Evolutionary conservation across 2,797 vertebrate genomes (phyloP).

Genomic region (Notolabrus celidotus): DNA sequence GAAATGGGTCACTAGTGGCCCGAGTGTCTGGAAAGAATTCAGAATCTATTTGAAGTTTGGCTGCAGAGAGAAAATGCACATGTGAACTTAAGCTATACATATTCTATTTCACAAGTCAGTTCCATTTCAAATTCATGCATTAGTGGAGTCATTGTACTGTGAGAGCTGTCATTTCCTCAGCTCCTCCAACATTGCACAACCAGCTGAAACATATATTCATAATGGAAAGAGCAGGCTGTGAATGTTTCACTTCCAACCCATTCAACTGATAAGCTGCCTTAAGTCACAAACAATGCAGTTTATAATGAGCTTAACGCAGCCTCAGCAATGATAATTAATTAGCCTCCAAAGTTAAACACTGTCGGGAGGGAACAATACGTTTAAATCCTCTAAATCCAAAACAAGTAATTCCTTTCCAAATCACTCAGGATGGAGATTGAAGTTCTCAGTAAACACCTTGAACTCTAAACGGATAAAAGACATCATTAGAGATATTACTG

Average conservation of each 20-base stretch:
- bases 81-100: slow-evolving; percentile 18
- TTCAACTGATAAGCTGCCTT: slow-evolving; percentile 17
- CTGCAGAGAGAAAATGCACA: slow-evolving; percentile 23
- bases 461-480: not conserved
- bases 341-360: slow-evolving; percentile 10
- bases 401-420: not conserved
- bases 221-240: slow-evolving; percentile 1
- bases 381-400: slow-evolving; percentile 16
- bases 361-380: not conserved
- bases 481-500: not conserved
- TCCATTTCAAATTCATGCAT: slow-evolving; percentile 26
- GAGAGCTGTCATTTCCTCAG: slow-evolving; percentile 1
- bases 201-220: slow-evolving; percentile 11
- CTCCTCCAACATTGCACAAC: slow-evolving; percentile 2
- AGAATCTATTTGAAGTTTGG: slow-evolving; percentile 59
- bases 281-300: slow-evolving; percentile 27
- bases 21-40: slow-evolving; percentile 40
- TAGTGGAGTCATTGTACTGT: slow-evolving; percentile 17
- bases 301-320: slow-evolving; percentile 18
- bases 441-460: not conserved
- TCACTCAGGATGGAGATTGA: not conserved
- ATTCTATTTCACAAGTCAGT: slow-evolving; percentile 18
- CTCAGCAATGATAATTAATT: slow-evolving; percentile 13
- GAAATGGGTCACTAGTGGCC: slow-evolving; percentile 56
- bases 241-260: slow-evolving; percentile 2